A percentile compares a stretch with the other conserved stretches of the same genome.
phyloP scores from a whole-genome alignment of 2,797 vertebrate genomes.

The Sebastes diploproa region DNA sequence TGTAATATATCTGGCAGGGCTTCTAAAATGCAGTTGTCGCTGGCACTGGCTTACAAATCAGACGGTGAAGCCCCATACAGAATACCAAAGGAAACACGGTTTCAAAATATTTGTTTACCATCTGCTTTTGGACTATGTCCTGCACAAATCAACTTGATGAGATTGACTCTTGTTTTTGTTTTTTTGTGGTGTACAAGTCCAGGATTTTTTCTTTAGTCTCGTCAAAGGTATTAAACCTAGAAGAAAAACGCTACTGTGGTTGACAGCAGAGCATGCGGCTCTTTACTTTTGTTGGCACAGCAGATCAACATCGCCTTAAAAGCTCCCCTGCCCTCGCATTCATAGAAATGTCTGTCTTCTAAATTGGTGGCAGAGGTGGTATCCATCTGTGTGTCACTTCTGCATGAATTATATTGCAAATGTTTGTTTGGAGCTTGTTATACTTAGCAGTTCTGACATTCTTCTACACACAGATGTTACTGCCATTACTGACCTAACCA shows the following conservation, averaged over 20 bases:
- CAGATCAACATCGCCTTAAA: slow-evolving; percentile 43
- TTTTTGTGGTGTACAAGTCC: slow-evolving; percentile 5
- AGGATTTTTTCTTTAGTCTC: slow-evolving; percentile 11
- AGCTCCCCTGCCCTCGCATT: slow-evolving; percentile 35
- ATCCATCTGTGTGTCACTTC: slow-evolving; percentile 38
- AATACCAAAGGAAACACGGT: slow-evolving; percentile 72
- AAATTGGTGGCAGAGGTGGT: slow-evolving; percentile 54
- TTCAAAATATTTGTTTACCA: slow-evolving; percentile 78
- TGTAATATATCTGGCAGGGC: slow-evolving; percentile 84
- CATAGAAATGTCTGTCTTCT: slow-evolving; percentile 34
- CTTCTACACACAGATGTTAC: not conserved
- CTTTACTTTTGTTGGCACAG: slow-evolving; percentile 38
- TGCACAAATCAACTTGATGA: slow-evolving; percentile 58
- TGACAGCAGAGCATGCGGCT: slow-evolving; percentile 36
- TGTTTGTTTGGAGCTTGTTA: slow-evolving; percentile 22
- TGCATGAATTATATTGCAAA: slow-evolving; percentile 42
- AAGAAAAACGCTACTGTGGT: slow-evolving; percentile 12
- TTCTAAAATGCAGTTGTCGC: slow-evolving; percentile 81
- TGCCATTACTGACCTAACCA: slow-evolving; percentile 5
- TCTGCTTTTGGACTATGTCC: slow-evolving; percentile 70
- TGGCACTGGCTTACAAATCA: slow-evolving; percentile 78
- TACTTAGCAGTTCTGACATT: slow-evolving; percentile 17
- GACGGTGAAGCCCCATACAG: slow-evolving; percentile 67
- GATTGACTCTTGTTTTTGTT: slow-evolving; percentile 25
- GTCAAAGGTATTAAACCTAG: slow-evolving; percentile 50